Evolutionary conservation across 2,113 vertebrate genomes (phyloP), one percentile per base, ranked within the genome.

Genomic region (Nibea albiflora): DNA sequence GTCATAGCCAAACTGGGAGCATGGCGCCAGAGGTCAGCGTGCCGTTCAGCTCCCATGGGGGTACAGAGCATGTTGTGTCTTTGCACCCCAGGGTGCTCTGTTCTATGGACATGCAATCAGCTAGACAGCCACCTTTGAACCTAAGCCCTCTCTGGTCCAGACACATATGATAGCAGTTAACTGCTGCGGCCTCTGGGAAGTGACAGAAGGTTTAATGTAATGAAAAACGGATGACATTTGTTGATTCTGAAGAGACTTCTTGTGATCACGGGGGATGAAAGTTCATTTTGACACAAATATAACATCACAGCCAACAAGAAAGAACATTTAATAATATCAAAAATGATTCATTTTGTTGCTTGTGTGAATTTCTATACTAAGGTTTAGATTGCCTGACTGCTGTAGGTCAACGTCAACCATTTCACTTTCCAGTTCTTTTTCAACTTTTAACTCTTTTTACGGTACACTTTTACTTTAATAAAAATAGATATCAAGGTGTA

Each of bases 21-120:
- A n/a, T 80, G 57, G 77, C 71, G 49, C 66, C 75, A 65, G 66
- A 89, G 76, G 87, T 84, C 85, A 89, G 54, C 67, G 15, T 69
- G 74, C 60, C 50, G 53, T 68, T 71, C 42, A 68, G 75, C 77
- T 61, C 77, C 73, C 66, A 64, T 35, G 28, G 74, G 66, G 81
- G n/a, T 73, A 74, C 65, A 66, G 71, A 78, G 81, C 63, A 63
- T 79, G 56, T 52, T 57, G 53, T 72, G 81, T 56, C 77, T 75
- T 78, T 82, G 49, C 78, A 76, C 79, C 65, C 31, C 78, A 26
- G 79, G 79, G 85, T 78, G 47, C 66, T 81, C 35, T 80, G 83
- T 79, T 88, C 62, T 42, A 11, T 52, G 60, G 28, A 80, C 65
- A 60, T 70, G 69, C 80, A 80, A 78, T 84, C 80, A 90, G 35